Evolutionary conservation across 2,888 invertebrate genomes (phyloP).

Genomic region (Acheta domesticus): DNA sequence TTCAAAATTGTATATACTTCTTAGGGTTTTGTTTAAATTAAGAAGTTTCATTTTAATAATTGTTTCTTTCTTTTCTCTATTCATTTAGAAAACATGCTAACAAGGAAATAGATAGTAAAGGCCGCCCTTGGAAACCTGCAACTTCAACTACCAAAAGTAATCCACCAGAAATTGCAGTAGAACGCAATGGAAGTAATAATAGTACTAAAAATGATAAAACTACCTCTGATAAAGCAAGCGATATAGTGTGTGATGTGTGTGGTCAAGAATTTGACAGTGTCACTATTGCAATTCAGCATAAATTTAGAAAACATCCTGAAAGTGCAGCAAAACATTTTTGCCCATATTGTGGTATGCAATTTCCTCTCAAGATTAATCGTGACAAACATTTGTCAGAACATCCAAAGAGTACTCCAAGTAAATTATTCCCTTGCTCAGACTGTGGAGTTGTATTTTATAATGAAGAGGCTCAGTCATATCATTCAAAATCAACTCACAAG

Average conservation of each 20-base stretch:
- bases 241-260: conserved; percentile 59
- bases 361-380: conserved; percentile 58
- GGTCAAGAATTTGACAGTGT: conserved; percentile 43
- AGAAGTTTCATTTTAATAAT: too few relatives aligned
- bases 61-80: too few relatives aligned
- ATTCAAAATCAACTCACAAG: conserved; percentile 52
- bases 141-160: conserved; percentile 19
- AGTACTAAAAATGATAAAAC: conserved; percentile 41
- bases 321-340: conserved; percentile 63
- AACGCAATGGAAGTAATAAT: conserved; percentile 36
- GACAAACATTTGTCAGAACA: conserved; percentile 59
- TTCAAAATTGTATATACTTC: too few relatives aligned
- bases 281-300: conserved; percentile 62
- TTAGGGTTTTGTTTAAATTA: too few relatives aligned
- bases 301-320: conserved; percentile 62
- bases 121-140: conserved; percentile 39
- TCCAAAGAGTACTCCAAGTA: conserved; percentile 41
- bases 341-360: conserved; percentile 64
- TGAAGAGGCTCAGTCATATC: conserved; percentile 57
- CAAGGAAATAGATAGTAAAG: conserved; percentile 55
- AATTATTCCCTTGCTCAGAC: conserved; percentile 51
- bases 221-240: conserved; percentile 42
- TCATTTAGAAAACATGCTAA: conserved; percentile 58
- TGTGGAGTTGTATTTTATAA: conserved; percentile 58
- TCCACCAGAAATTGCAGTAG: conserved; percentile 37